Base-by-base conservation (phyloP, 2,888 invertebrate species). In the Lottia gigantea region DNA sequence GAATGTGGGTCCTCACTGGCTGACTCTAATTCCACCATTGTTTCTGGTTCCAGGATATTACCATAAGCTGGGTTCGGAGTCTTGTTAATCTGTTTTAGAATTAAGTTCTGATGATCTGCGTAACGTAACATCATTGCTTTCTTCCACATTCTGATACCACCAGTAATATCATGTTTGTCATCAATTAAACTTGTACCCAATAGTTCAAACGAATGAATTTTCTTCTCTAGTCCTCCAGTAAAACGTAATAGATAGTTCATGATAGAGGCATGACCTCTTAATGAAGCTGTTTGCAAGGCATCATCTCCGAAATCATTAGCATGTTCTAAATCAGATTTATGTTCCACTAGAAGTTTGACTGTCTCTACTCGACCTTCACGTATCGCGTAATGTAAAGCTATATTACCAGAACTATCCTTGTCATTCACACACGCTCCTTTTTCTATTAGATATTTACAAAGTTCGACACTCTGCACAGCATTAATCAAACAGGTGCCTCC, bases 401-500 rank as follows among this genome's bases (percentile, higher is more conserved):
- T 94, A 90, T 96, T 96, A 81, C 93, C 93, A 89, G 96, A 95
- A 85, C 94, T 94, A 90, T 97, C 96, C 71, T 92, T 92, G 55
- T 95, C 95, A 90, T 96, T 95, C 7, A 95, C 94, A 80, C 92
- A 91, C 3, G 94, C 96, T 65, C 95, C 95, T 86, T 93, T 92
- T 80, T 92, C 79, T 72, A 97, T 91, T 76, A 96, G 91, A 89
- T 92, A 95, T 73, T 92, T 91, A 88, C 95, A 96, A 66, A 97
- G 91, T 71, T 92, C 91, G 72, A 92, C 92, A 81, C 94, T 94
- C 90, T 96, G 96, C 76, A 96, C 95, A 1, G 95, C 94, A 90
- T 97, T 97, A 82, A 97, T 96, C 75, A 97, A 91, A 88, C 96
- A 96, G 1, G 96, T 96, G 73, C 96, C 96, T 71, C 96, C 96